Conservation (phyloP, 2,113 vertebrate genomes). For the Ranitomeya imitator region DNA sequence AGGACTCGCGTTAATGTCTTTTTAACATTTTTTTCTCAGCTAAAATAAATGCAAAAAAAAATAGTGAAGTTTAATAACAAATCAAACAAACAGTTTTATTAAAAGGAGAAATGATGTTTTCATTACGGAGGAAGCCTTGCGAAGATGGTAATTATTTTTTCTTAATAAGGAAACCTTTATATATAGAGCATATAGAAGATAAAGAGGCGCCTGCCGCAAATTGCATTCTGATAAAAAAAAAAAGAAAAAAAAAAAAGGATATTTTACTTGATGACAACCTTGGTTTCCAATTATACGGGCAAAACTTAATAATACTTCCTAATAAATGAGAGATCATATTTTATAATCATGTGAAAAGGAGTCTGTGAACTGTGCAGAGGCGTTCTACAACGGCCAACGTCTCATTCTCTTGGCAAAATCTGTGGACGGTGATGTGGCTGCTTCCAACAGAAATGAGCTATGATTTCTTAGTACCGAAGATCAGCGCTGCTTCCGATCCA, state of each 20-base stretch:
- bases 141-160: slow-evolving; percentile 39
- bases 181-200: slow-evolving; percentile 28
- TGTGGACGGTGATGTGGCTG: too few relatives aligned
- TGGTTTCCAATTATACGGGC: slow-evolving; percentile 30
- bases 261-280: slow-evolving; percentile 41
- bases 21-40: background rate
- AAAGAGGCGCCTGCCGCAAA: slow-evolving; percentile 20
- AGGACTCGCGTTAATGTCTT: background rate
- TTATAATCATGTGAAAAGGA: background rate
- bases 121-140: slow-evolving; percentile 29
- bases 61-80: slow-evolving; percentile 2
- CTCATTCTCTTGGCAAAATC: too few relatives aligned
- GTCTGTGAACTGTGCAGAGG: background rate
- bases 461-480: too few relatives aligned
- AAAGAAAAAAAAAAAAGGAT: background rate
- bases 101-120: slow-evolving; percentile 42
- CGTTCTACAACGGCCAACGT: background rate
- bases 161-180: slow-evolving; percentile 46
- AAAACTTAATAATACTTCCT: slow-evolving; percentile 39
- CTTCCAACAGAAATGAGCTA: too few relatives aligned
- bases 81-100: background rate
- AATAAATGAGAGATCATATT: slow-evolving; percentile 15
- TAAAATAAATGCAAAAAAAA: background rate
- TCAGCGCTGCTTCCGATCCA: too few relatives aligned
- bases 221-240: slow-evolving; percentile 28